Conservation (phyloP, 2,888 invertebrate species). For the Dryocosmus kuriphilus region DNA sequence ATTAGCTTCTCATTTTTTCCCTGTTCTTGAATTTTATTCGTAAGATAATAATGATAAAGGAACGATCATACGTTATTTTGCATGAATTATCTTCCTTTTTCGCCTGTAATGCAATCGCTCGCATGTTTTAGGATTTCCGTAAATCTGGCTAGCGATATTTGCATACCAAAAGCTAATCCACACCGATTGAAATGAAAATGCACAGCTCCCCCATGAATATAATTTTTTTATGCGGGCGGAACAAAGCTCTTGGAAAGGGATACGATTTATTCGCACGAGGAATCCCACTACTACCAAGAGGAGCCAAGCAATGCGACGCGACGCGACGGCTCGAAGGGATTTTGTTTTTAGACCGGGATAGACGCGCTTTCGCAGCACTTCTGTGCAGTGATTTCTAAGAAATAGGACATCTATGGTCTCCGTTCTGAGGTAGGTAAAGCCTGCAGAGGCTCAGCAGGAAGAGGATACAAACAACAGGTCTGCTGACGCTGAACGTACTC, state of each 20-base stretch:
- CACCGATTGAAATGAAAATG: conserved; percentile 70
- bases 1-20: no score
- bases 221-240: conserved; percentile 60
- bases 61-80: background rate
- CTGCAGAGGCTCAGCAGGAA: conserved; percentile 14
- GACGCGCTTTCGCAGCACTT: conserved; percentile 22
- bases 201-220: conserved; percentile 58
- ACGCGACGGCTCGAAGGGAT: conserved; percentile 11
- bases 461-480: conserved; percentile 1
- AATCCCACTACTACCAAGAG: conserved; percentile 30
- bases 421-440: background rate
- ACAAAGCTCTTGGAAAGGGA: conserved; percentile 73
- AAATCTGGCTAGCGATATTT: conserved; percentile 65
- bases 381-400: conserved; percentile 4
- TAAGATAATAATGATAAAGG: background rate
- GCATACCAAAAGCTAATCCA: conserved; percentile 70
- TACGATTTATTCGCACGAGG: conserved; percentile 48
- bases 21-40: no score
- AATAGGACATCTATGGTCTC: conserved; percentile 13
- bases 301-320: background rate
- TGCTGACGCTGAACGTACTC: background rate
- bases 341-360: conserved; percentile 31
- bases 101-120: background rate
- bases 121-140: conserved; percentile 63
- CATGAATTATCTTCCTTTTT: background rate